Evolutionary conservation across 2,113 vertebrate genomes (phyloP).

Genomic region (Peromyscus leucopus): DNA sequence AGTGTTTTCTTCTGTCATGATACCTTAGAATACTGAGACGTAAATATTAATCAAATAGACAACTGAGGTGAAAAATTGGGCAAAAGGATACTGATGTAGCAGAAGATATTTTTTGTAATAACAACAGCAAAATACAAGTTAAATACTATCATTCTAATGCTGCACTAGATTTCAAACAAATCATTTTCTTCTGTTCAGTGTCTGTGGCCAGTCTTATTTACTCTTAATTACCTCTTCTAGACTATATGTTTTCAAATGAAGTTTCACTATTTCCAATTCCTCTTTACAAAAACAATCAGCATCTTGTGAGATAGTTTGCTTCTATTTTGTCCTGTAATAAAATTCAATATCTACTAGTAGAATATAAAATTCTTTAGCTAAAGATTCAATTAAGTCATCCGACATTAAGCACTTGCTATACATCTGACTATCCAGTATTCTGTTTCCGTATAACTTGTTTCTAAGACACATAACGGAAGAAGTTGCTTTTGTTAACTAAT

Average conservation of each 20-base stretch:
- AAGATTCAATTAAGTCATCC: not conserved
- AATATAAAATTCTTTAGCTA: not conserved
- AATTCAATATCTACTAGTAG: not conserved
- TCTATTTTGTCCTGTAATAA: not conserved
- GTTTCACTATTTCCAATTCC: not conserved
- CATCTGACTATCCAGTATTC: not conserved
- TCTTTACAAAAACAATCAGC: not conserved
- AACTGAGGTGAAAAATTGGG: not conserved
- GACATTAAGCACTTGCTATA: not conserved
- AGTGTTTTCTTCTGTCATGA: not conserved
- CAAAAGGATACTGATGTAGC: not conserved
- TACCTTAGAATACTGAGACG: not conserved
- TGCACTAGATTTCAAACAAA: not conserved
- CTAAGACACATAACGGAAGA: not conserved
- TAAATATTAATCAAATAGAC: not conserved
- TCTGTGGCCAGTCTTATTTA: not conserved
- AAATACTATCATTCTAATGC: slow-evolving; percentile 28
- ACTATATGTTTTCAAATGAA: not conserved
- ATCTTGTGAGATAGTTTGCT: not conserved
- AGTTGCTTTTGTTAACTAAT: not conserved
- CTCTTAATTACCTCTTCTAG: not conserved
- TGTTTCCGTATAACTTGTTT: not conserved
- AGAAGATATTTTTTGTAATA: slow-evolving; percentile 17
- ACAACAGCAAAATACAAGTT: not conserved
- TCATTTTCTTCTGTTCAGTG: not conserved